A percentile compares a stretch with the other conserved stretches of the same genome.
phyloP scores from a whole-genome alignment of 2,113 vertebrate genomes.

The Quiscalus mexicanus region DNA sequence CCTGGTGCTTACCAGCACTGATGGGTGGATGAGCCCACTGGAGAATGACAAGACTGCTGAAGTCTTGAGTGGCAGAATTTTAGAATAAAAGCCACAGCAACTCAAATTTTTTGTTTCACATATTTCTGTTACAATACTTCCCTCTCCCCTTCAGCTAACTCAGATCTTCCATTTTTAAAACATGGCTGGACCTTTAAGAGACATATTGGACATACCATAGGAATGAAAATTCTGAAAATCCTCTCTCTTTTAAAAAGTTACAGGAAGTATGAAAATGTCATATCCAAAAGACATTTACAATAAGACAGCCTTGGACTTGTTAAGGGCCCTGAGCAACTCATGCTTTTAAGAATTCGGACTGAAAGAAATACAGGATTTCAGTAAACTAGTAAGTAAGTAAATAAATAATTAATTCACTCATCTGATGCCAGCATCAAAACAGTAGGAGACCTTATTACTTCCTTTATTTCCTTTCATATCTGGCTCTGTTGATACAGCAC shows the following conservation, averaged over 20 bases:
- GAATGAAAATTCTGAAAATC: neutral
- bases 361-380: constrained; percentile 16
- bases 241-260: neutral
- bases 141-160: neutral
- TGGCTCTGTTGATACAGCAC: constrained; percentile 33
- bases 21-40: neutral
- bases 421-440: constrained; percentile 19
- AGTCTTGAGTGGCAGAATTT: neutral
- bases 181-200: neutral
- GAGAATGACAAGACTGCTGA: neutral
- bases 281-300: constrained; percentile 22
- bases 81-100: neutral
- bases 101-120: neutral
- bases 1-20: neutral
- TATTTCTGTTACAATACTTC: neutral
- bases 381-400: neutral
- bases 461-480: constrained; percentile 46
- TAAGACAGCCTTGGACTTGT: neutral
- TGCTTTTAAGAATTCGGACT: neutral
- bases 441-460: constrained; percentile 43
- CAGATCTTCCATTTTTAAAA: neutral
- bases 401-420: neutral
- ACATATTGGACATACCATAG: neutral
- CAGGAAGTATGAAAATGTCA: neutral
- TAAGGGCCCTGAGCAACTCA: neutral